Evolutionary conservation across 2,888 invertebrate genomes (phyloP).

Genomic region (Ischnura elegans): DNA sequence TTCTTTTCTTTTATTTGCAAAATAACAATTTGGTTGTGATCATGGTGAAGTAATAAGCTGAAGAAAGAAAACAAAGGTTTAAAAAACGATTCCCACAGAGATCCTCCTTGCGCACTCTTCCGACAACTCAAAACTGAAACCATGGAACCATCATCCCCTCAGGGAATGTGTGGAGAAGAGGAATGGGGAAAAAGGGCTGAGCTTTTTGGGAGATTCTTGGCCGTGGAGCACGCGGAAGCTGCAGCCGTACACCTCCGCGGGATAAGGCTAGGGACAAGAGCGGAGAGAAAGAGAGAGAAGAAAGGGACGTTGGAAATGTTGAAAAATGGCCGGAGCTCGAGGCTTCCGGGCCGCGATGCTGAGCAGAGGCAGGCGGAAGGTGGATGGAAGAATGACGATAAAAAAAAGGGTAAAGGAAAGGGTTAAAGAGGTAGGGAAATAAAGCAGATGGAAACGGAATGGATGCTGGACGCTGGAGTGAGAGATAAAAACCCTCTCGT

Average conservation of each 20-base stretch:
- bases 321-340: not conserved
- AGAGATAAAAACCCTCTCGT: constrained; percentile 28
- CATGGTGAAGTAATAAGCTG: too few relatives aligned
- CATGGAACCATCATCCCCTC: not conserved
- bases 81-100: too few relatives aligned
- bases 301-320: not conserved
- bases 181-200: not conserved
- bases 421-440: not conserved
- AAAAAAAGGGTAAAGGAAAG: not conserved
- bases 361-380: not conserved
- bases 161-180: not conserved
- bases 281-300: not conserved
- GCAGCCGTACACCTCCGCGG: not conserved
- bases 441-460: constrained; percentile 50
- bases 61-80: too few relatives aligned
- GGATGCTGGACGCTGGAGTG: constrained; percentile 9
- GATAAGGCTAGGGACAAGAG: not conserved
- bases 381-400: not conserved
- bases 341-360: not conserved
- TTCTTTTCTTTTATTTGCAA: too few relatives aligned
- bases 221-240: not conserved
- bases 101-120: too few relatives aligned
- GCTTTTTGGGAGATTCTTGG: not conserved
- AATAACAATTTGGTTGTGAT: too few relatives aligned
- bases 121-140: not conserved